phyloP scores from a whole-genome alignment of 1,140 invertebrate species.

The Hycleus phaleratus region DNA sequence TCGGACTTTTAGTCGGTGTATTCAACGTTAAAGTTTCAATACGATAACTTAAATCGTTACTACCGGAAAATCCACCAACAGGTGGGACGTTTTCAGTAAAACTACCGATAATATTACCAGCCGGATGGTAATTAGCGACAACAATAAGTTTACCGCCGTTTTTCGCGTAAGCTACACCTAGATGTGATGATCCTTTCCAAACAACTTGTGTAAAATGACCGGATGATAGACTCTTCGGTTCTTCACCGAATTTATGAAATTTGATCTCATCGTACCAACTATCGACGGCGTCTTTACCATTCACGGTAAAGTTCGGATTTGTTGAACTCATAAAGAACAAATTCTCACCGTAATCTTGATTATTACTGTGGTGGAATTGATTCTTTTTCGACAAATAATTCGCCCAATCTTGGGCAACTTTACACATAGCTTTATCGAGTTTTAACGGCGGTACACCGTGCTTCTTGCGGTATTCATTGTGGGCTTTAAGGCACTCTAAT shows the following conservation, averaged over 20 bases:
- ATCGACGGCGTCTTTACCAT: constrained; percentile 62
- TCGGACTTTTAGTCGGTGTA: neutral
- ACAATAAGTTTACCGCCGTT: constrained; percentile 50
- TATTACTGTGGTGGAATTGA: constrained; percentile 47
- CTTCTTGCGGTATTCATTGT: constrained; percentile 55
- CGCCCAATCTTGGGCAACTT: constrained; percentile 55
- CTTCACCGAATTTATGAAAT: constrained; percentile 53
- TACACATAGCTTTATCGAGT: constrained; percentile 53
- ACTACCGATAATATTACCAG: constrained; percentile 56
- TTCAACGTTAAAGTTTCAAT: constrained; percentile 11
- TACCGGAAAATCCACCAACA: constrained; percentile 18
- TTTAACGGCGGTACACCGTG: constrained; percentile 54
- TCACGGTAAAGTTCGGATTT: constrained; percentile 51
- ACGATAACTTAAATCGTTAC: constrained; percentile 10
- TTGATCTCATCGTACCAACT: constrained; percentile 67
- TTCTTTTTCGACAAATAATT: constrained; percentile 48
- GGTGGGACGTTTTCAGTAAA: constrained; percentile 53
- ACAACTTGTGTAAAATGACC: constrained; percentile 57
- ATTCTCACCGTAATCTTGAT: constrained; percentile 54
- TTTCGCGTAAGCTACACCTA: constrained; percentile 54
- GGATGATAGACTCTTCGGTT: constrained; percentile 38
- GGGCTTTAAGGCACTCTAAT: constrained; percentile 49
- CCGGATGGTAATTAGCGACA: constrained; percentile 62
- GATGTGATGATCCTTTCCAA: constrained; percentile 52
- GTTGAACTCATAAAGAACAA: constrained; percentile 42